Conservation (phyloP, 2,113 vertebrate genomes). For the Anoplopoma fimbria region DNA sequence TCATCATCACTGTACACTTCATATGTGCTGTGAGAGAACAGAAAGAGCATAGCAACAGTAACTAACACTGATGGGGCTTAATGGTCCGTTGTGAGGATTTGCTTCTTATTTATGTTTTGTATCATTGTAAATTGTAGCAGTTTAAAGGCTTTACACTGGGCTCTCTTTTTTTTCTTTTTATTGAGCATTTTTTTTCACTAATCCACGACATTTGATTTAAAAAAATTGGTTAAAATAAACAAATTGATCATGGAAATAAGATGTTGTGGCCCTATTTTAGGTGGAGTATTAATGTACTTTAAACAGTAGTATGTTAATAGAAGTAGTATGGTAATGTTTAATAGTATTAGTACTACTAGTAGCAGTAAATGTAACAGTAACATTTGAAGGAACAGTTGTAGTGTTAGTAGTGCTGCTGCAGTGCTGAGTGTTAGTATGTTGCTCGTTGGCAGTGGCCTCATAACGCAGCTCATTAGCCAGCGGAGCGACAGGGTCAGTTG, state of each 20-base stretch:
- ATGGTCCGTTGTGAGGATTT: not conserved
- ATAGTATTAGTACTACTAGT: not conserved
- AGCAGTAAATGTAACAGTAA: not conserved
- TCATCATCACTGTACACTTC: not conserved
- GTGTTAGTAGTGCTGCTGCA: not conserved
- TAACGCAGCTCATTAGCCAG: slow-evolving; percentile 73
- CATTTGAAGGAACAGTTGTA: not conserved
- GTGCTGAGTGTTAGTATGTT: slow-evolving; percentile 11
- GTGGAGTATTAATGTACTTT: not conserved
- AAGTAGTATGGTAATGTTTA: not conserved
- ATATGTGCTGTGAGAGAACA: not conserved
- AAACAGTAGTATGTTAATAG: not conserved
- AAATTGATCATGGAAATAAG: not conserved
- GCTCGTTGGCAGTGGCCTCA: slow-evolving; percentile 56
- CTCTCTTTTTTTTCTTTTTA: not conserved
- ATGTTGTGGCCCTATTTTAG: not conserved
- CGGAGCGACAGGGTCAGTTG: slow-evolving; percentile 69
- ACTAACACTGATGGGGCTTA: not conserved
- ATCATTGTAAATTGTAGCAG: not conserved
- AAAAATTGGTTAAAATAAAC: too few species aligned
- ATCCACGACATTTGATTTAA: not conserved
- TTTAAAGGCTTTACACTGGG: not conserved
- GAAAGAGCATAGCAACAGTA: not conserved
- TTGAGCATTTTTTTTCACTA: not conserved
- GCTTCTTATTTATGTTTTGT: not conserved